Base-by-base conservation (phyloP, 1,140 invertebrate species). In the Cotesia glomerata region DNA sequence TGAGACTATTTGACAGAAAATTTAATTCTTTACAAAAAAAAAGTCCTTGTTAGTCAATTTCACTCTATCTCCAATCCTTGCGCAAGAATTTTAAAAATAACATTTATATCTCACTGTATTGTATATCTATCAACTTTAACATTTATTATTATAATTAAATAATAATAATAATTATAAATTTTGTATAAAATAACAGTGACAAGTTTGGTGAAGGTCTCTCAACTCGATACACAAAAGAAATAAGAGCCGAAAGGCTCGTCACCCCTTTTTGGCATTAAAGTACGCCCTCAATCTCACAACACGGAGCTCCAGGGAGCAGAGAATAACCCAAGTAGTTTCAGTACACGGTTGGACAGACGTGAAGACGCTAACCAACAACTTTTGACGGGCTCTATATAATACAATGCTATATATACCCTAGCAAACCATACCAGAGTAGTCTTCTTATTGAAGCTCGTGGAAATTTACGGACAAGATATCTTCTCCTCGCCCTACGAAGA, bases 401-500 rank as follows among this genome's bases (percentile, higher is more conserved):
- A 26, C 26, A 26, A 26, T 26, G 26, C 26, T 26, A 26, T 26
- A 26, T 26, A 26, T 26, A 26, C 26, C 26, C 1, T 26, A 26
- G 26, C 26, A 26, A 26, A 26, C 26, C 26, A 26, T 26, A 26
- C 26, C 26, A 26, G 26, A 26, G 52, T 62, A 70, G 73, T 49
- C 65, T 64, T 66, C 36, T 62, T 66, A 32, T 74, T 69, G 72
- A 74, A 71, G 66, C 71, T 69, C 35, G 67, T 52, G 49, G 61
- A 73, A 71, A 73, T 74, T 73, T 65, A 75, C 74, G 72, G 71
- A 65, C 45, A 58, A 45, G 39, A 45, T 45, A 45, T 45, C 45
- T 62, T 65, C 59, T 63, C 36, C 35, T 13, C 58, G 3, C 26
- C 68, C 71, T 65, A 56, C 72, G 75, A 75, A 70, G 71, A 74